A percentile compares a stretch with the other conserved stretches of the same genome.
Conservation (phyloP, 2,113 vertebrate species). For the Podilymbus podiceps region DNA sequence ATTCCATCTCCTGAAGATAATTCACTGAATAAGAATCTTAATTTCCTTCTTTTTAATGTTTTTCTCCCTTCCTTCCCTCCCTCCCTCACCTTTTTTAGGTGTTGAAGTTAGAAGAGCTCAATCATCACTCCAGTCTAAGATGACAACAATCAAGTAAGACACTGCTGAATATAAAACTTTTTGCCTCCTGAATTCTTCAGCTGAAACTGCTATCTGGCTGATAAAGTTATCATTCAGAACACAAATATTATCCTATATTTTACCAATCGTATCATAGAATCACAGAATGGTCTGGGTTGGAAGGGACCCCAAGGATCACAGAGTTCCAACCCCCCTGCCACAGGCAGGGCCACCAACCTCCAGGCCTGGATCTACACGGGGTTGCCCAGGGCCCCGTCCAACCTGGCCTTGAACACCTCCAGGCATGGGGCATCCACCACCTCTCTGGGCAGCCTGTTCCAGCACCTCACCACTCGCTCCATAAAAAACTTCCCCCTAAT, state of each 20-base stretch:
- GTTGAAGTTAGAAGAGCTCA: neutral
- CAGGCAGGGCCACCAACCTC: too few relatives aligned
- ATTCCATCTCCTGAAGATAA: neutral
- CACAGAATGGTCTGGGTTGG: too few relatives aligned
- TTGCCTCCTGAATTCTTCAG: neutral
- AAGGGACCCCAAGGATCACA: too few relatives aligned
- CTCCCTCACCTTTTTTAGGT: accelerated
- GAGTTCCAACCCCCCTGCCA: too few relatives aligned
- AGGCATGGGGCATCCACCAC: too few relatives aligned
- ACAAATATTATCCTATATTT: neutral
- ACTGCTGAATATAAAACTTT: neutral
- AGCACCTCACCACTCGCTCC: too few relatives aligned
- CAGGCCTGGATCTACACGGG: too few relatives aligned
- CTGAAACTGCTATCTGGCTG: neutral
- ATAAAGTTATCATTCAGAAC: neutral
- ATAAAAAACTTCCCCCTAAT: too few relatives aligned
- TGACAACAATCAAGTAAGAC: neutral
- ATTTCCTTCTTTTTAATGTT: neutral
- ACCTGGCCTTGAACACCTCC: too few relatives aligned
- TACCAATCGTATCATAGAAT: too few relatives aligned
- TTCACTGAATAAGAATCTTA: neutral
- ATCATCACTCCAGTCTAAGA: neutral
- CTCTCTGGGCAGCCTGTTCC: too few relatives aligned
- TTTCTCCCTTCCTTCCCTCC: neutral
- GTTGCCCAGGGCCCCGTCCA: too few relatives aligned